phyloP scores from a whole-genome alignment of 2,797 vertebrate species.

The Microhierax caerulescens region DNA sequence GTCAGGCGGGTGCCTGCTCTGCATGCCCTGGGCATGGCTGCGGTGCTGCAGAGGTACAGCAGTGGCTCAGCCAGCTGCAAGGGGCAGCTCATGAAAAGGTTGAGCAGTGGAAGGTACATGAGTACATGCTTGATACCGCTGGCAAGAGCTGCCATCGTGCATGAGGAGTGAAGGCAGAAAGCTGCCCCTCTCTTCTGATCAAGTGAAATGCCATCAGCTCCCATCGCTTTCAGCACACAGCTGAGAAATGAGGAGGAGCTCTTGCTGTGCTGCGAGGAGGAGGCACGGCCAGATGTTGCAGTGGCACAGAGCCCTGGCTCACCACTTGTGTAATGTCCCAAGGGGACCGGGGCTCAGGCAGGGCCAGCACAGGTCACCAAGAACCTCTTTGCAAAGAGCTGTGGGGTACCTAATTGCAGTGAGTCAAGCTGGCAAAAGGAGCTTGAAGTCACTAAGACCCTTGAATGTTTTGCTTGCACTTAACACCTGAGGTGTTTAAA shows the following conservation, averaged over 20 bases:
- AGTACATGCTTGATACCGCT: neutral
- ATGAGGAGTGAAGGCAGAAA: neutral
- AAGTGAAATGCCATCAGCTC: neutral
- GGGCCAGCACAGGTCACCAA: neutral
- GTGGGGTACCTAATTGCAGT: neutral
- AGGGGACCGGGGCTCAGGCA: neutral
- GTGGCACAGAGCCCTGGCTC: neutral
- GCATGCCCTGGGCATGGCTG: rapidly evolving
- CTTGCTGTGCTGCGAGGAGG: neutral
- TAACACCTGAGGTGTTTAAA: neutral
- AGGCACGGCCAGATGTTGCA: neutral
- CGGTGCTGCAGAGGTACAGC: neutral
- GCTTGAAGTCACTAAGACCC: neutral
- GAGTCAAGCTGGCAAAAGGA: neutral
- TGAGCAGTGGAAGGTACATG: neutral
- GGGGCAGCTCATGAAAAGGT: neutral
- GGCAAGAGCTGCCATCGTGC: neutral
- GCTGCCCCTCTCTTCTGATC: neutral
- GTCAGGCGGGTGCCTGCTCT: neutral
- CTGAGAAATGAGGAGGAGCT: neutral
- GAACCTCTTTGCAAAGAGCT: neutral
- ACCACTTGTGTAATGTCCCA: neutral
- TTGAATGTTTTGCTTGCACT: neutral
- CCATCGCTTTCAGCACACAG: rapidly evolving
- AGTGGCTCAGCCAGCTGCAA: neutral